Base-by-base conservation (phyloP, 2,888 invertebrate species). In the Nesidiocoris tenuis region DNA sequence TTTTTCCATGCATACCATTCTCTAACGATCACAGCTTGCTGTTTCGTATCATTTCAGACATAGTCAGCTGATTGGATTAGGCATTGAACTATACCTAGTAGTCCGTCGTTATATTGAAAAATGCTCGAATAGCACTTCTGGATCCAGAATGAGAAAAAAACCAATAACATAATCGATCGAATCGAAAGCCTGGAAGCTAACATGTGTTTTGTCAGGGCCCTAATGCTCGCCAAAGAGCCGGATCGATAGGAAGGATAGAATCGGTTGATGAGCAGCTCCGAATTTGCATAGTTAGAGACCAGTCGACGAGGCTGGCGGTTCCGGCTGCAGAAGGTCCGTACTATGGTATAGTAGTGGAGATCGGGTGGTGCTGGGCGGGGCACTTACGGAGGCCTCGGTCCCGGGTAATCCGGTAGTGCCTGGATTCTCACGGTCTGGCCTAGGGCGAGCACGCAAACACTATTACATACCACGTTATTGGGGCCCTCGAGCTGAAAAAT, bases 401-500 rank as follows among this genome's bases (percentile, higher is more conserved):
- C 74, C 74, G 65, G 63, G 74, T 75, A 75, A 75, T 65, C 65
- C 74, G 54, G 74, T 75, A 75, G 74, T 65, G 59, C 65, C 57
- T 75, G 66, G 65, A 66, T 75, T 75, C 74, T 75, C 74, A 75
- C 74, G 74, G 66, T 66, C 57, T 65, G 25, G 74, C 74, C 74
- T 23, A 59, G 59, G 74, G 74, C 66, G 66, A 66, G 74, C 74
- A 75, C 74, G 74, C 74, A 75, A 75, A 75, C 74, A 66, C 74
- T 75, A 75, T 75, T 75, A 75, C 65, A 59, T 59, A 56, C 74
- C 66, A 39, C 61, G 54, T 7, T 75, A 57, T 24, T 57, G 25
- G 65, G 21, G 74, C 61, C 74, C 59, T 23, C 39, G 23, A 75
- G 65, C 57, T 57, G 23, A 59, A 66, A 74, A 66, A 75, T 75